A percentile compares a stretch with the other conserved stretches of the same genome.
phyloP scores from a whole-genome alignment of 2,888 invertebrate genomes.

The Eupithecia pulchellata region DNA sequence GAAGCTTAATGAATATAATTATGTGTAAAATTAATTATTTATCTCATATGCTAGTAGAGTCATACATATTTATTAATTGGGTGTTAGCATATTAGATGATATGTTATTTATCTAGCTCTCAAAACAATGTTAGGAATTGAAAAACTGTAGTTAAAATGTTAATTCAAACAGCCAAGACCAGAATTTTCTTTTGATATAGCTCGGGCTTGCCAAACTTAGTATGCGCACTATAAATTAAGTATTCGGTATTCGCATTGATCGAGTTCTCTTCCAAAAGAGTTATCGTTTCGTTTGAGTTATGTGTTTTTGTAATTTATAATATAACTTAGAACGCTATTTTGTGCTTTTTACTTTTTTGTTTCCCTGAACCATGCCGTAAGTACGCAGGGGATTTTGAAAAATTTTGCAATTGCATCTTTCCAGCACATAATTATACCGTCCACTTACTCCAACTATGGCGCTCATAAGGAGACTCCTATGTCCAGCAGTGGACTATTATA shows the following conservation, averaged over 20 bases:
- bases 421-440: too few species aligned
- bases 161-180: conserved; percentile 6
- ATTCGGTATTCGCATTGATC: conserved; percentile 21
- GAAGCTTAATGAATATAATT: not conserved
- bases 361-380: not conserved
- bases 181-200: conserved; percentile 18
- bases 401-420: too few species aligned
- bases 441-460: too few species aligned
- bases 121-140: not conserved
- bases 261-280: conserved; percentile 16
- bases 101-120: not conserved
- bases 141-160: not conserved
- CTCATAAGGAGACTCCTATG: too few species aligned
- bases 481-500: too few species aligned
- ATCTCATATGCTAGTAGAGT: not conserved
- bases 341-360: not conserved
- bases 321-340: not conserved
- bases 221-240: conserved; percentile 25
- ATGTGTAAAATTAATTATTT: not conserved
- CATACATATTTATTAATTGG: not conserved
- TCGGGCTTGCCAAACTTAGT: conserved; percentile 21
- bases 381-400: not conserved
- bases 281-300: conserved; percentile 22
- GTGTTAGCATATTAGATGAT: not conserved
- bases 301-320: conserved; percentile 16